Percentiles rank a stretch among this genome's conserved stretches.
These are phyloP conservation scores for Athalia circularis DNA, from an alignment of 2,888 invertebrate genomes.

Conservation along the genomic window DNA sequence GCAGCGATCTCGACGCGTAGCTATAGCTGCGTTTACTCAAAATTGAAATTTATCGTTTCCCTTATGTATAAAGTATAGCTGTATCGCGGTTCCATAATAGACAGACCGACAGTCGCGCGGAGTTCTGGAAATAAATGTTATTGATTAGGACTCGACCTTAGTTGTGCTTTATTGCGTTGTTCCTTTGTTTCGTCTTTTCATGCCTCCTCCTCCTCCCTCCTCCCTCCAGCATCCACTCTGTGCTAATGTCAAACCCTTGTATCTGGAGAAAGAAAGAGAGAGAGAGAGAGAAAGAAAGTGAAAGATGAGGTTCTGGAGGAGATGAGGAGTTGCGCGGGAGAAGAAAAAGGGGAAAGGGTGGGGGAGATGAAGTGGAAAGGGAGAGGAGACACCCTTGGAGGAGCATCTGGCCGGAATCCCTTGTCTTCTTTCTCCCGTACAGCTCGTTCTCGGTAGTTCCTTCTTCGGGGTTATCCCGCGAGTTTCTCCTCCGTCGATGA, in stretches of 20 bases:
- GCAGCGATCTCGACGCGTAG: too few relatives aligned
- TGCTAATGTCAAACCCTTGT: constrained; percentile 63
- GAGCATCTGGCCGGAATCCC: constrained; percentile 57
- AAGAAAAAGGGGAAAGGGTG: background rate
- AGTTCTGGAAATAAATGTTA: constrained; percentile 43
- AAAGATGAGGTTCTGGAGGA: constrained; percentile 3
- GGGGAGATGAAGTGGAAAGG: constrained; percentile 33
- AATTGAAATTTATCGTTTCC: constrained; percentile 25
- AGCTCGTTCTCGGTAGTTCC: constrained; percentile 18
- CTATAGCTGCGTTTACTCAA: background rate
- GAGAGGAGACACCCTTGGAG: constrained; percentile 50
- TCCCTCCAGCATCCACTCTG: constrained; percentile 27
- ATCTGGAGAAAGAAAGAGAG: constrained; percentile 49
- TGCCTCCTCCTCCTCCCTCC: constrained; percentile 37
- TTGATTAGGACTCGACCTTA: constrained; percentile 43
- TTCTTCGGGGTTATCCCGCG: constrained; percentile 37
- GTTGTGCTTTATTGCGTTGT: constrained; percentile 45
- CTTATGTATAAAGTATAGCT: background rate
- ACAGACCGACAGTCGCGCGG: constrained; percentile 27
- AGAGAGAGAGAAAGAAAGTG: constrained; percentile 14
- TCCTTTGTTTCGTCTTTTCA: constrained; percentile 37
- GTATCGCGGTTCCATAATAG: constrained; percentile 8
- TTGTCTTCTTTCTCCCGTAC: constrained; percentile 29
- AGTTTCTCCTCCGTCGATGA: constrained; percentile 45
- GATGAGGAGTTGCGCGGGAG: constrained; percentile 16